Evolutionary conservation across 2,888 invertebrate species (phyloP).

Genomic region (Drosophila nr. medialis): DNA sequence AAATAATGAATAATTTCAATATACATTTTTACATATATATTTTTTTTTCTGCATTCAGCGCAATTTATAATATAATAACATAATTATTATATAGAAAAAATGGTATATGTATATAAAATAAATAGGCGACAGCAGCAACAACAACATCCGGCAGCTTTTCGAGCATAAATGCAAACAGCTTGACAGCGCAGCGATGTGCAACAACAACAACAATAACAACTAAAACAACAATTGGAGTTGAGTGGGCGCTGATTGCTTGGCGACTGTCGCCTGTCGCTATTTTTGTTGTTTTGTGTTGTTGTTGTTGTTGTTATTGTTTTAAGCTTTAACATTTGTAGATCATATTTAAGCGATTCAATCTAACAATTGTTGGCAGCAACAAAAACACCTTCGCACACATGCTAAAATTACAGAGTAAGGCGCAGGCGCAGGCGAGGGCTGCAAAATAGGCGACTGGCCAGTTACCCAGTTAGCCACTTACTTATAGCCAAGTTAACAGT

Average conservation of each 20-base stretch:
- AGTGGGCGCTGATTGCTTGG: constrained; percentile 67
- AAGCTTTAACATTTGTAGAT: constrained; percentile 75
- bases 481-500: constrained; percentile 8
- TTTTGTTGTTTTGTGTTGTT: constrained; percentile 14
- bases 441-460: constrained; percentile 50
- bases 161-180: constrained; percentile 62
- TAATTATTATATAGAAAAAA: constrained; percentile 34
- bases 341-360: constrained; percentile 76
- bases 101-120: constrained; percentile 14
- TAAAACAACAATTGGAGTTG: constrained; percentile 46
- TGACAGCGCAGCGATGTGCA: constrained; percentile 63
- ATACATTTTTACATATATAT: neutral
- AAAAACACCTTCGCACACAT: constrained; percentile 81
- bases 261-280: constrained; percentile 53
- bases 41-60: constrained; percentile 26
- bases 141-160: constrained; percentile 70
- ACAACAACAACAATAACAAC: constrained; percentile 41
- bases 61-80: constrained; percentile 29
- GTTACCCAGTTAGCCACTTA: constrained; percentile 38
- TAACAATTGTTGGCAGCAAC: constrained; percentile 65
- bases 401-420: constrained; percentile 77
- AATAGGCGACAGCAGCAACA: constrained; percentile 24
- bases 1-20: constrained; percentile 15
- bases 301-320: constrained; percentile 32
- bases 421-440: constrained; percentile 29